Base-by-base conservation (phyloP, 2,888 invertebrate genomes). In the Norana najaformis region DNA sequence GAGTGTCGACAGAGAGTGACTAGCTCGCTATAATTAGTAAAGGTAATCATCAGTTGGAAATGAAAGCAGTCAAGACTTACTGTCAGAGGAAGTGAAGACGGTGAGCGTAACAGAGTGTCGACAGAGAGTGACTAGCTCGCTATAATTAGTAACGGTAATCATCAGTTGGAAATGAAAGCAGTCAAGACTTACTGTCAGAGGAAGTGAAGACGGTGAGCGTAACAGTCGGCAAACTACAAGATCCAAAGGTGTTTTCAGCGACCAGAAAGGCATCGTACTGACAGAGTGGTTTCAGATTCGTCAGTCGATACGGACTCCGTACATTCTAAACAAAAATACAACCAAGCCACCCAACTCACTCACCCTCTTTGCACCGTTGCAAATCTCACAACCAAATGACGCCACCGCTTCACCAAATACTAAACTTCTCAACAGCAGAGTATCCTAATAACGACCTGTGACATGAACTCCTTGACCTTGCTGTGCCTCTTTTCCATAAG, bases 231-330 rank as follows among this genome's bases (percentile, higher is more conserved):
- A 35, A 35, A 37, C 85, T 85, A 8, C 35, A 85, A 1, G 69
- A n/a, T 37, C 85, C 85, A 85, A 85, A 85, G 18, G 85, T 37
- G 85, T 85, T 85, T 35, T 36, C 85, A 13, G 85, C 36, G 20
- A 85, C 85, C 36, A 85, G 35, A n/a, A 35, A 85, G 20, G 37
- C 85, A 85, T 85, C 85, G 16, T 85, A 85, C 85, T 85, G 85
- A 37, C 85, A 35, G 1, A 85, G 37, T 14, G 85, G 85, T 36
- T 37, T 35, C 37, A 85, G 85, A 23, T 85, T n/a, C 0, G 36
- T 35, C 36, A 85, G 85, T 36, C 85, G 37, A 85, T 85, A 85
- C 6, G 85, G 85, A 37, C 85, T 85, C 5, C 23, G 23, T 2
- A 85, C 35, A 37, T 37, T 37, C 85, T 85, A 85, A 35, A 85